These are phyloP conservation scores for Nematopogon swammerdamellus DNA, from an alignment of 2,888 invertebrate genomes.

Conservation along the genomic window DNA sequence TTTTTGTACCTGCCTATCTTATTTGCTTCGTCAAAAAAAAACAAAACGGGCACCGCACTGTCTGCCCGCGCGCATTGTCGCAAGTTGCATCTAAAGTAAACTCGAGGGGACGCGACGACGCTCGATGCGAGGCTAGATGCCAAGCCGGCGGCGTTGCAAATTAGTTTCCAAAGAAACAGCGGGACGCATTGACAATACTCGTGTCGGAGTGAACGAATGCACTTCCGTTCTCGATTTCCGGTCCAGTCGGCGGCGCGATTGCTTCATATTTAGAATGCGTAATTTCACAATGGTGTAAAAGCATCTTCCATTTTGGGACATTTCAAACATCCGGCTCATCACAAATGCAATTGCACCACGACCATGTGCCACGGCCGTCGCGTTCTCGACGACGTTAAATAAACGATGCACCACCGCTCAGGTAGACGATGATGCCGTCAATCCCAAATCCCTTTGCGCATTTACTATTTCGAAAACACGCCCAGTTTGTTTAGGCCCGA, in stretches of 20 bases:
- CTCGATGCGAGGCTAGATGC: no score
- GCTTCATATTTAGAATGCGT: no score
- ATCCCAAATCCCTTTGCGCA: no score
- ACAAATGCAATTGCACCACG: not conserved
- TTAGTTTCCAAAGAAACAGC: not conserved
- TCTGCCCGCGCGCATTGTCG: not conserved
- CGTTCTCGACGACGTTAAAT: not conserved
- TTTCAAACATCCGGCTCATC: not conserved
- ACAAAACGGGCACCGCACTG: not conserved
- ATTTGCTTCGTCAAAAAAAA: not conserved
- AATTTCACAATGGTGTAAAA: not conserved
- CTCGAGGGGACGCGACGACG: no score
- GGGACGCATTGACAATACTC: not conserved
- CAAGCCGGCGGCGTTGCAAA: not conserved
- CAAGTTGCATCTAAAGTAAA: not conserved
- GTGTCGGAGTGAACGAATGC: not conserved
- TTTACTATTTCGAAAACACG: no score
- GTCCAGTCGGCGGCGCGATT: no score
- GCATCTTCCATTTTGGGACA: not conserved
- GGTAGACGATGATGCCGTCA: no score
- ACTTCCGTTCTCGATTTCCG: not conserved
- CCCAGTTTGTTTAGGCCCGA: no score
- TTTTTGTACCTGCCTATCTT: no score
- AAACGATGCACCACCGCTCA: no score
- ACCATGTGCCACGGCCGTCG: not conserved